Evolutionary conservation across 2,113 vertebrate species (phyloP), one percentile per base, ranked within the genome.

Genomic region (Brachypteracias leptosomus): DNA sequence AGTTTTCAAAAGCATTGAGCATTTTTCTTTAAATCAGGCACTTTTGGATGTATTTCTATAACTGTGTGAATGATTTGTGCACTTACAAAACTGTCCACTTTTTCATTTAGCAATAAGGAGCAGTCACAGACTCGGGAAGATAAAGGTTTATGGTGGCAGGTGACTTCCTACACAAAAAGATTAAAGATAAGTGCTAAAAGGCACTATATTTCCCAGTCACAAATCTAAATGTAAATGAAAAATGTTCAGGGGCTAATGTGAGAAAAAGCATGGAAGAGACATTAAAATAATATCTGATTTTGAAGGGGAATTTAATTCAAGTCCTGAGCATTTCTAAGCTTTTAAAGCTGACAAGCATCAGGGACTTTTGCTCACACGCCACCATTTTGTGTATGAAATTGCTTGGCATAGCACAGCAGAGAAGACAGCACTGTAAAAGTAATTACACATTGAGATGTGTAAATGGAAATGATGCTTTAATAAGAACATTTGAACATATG

Each of bases 391-490:
- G 75, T 47, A 75, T 10, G 77, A 77, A 95, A 93, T 71, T 25
- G 3, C 65, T 75, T 87, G 87, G 87, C 75, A 82, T 21, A 42
- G 72, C 5, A 15, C 0, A 61, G 38, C 35, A 88, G 59, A 95
- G 70, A 86, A 81, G 63, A 89, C 94, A 96, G 86, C 73, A 46
- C 86, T 92, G 74, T 62, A 75, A 70, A 95, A 94, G 88, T 90
- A 95, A 97, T 96, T 96, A 96, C n/a, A 96, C 4, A 22, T 88
- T 96, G 70, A 88, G 78, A 85, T 68, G 88, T 89, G 82, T 55
- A 96, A 94, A 96, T 92, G 82, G 83, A 92, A 96, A 75, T 1
- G 44, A 94, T 80, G 85, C 74, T 89, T 96, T 89, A 96, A 89
- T 82, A 95, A 92, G 87, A 95, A 82, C 71, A 92, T 89, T 75